Percentiles rank a stretch among this genome's conserved stretches.
phyloP scores from a whole-genome alignment of 2,888 invertebrate species.

The Eubasilissa splendida region DNA sequence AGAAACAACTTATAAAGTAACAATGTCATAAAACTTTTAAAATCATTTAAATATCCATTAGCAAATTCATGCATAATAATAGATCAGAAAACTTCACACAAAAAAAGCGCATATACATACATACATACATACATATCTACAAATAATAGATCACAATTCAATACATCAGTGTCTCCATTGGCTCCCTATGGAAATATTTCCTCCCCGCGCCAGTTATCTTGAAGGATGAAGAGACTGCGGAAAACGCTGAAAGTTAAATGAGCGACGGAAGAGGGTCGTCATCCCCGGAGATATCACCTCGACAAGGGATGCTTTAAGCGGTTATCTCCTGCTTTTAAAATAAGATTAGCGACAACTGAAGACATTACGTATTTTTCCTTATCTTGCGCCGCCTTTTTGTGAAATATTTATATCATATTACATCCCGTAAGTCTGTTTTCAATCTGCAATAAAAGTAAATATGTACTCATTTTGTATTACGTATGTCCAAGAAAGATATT shows the following conservation, averaged over 20 bases:
- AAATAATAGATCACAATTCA: background rate
- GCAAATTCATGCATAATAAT: too few species aligned
- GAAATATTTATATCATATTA: too few species aligned
- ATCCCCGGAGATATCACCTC: constrained; percentile 22
- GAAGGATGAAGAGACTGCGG: background rate
- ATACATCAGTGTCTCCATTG: background rate
- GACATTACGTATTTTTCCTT: constrained; percentile 24
- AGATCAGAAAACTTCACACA: too few species aligned
- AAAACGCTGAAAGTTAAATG: constrained; percentile 32
- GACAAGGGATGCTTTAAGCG: constrained; percentile 22
- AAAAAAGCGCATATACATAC: too few species aligned
- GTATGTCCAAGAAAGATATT: too few species aligned
- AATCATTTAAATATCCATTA: too few species aligned
- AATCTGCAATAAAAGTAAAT: too few species aligned
- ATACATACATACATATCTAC: too few species aligned
- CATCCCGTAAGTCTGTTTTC: too few species aligned
- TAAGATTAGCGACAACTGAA: constrained; percentile 30
- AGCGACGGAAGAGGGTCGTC: constrained; percentile 6
- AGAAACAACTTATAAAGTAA: background rate
- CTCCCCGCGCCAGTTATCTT: background rate
- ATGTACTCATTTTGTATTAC: too few species aligned
- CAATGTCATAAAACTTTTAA: too few species aligned
- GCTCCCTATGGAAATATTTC: constrained; percentile 1
- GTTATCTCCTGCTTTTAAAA: constrained; percentile 33
- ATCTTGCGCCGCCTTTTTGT: background rate